Evolutionary conservation across 2,888 invertebrate species (phyloP), one percentile per base, ranked within the genome.

Genomic region (Steromphala cineraria): DNA sequence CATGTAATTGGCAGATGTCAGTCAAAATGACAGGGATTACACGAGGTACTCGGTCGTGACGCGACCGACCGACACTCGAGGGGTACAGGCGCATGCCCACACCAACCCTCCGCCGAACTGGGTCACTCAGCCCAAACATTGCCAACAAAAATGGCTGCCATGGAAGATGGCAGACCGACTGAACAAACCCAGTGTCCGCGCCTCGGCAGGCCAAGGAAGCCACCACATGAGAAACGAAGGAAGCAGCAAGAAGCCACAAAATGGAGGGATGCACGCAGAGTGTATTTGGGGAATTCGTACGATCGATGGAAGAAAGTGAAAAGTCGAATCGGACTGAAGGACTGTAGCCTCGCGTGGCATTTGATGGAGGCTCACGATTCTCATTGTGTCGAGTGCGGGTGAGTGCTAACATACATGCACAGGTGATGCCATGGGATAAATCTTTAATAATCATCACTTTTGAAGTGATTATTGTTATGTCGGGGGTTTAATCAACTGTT

Each of bases 361-460:
- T 84, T 86, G 84, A 83, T 86, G 84, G 86, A 86, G 83, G 84
- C 86, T 83, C 86, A 86, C 82, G 84, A 81, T 75, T 83, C 81
- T 53, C 74, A 81, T 53, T 86, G 86, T 80, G 79, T 77, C 67
- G 75, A 80, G 24, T 86, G 86, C 80, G 81, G 83, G 86, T 86
- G 80, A 79, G 81, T 83, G 56, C 24, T 62, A 19, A 62, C 13
- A 24, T 62, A 28, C 4, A 67, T 13, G 4, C 17, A 67, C 28
- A 67, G 1, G 46, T 46, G 46, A 46, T 46, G 46, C 46, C 46
- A 46, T 5, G 46, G 46, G 46, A 5, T 46, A 46, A 46, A 46
- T 46, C 10, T 46, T 46, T 46, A 46, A 46, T 46, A 46, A 46
- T 13, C 13, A 46, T 13, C 1, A 46, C 46, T 46, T 46, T 46